These are phyloP conservation scores for Clarias laeviceps DNA, from an alignment of 2,797 vertebrate genomes.

Conservation along the genomic window DNA sequence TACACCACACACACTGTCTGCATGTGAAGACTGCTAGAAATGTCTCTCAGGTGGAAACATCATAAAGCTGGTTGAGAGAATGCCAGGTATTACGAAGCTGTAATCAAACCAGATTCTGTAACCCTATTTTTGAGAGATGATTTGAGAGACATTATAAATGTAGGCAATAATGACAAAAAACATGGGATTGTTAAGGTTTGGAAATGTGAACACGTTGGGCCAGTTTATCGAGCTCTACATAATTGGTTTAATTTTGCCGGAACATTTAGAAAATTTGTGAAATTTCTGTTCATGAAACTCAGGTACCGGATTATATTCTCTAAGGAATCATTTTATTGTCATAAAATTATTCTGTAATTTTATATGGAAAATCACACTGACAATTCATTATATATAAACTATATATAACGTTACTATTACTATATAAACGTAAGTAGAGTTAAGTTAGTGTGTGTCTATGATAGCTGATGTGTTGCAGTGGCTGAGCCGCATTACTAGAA, in stretches of 20 bases:
- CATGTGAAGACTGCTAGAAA: slow-evolving; percentile 1
- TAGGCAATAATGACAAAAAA: neutral
- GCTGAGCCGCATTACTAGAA: neutral
- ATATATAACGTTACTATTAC: too few species aligned
- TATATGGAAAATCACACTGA: neutral
- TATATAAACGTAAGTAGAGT: neutral
- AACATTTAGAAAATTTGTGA: neutral
- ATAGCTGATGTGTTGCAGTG: neutral
- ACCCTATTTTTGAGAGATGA: neutral
- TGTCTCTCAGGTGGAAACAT: slow-evolving; percentile 2
- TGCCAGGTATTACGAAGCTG: neutral
- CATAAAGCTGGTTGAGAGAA: neutral
- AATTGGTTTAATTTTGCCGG: neutral
- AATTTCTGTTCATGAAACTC: neutral
- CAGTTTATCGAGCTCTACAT: neutral
- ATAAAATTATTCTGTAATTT: neutral
- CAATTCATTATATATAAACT: too few species aligned
- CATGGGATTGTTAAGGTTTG: neutral
- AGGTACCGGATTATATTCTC: neutral
- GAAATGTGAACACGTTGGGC: neutral
- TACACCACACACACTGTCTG: neutral
- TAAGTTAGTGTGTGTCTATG: neutral
- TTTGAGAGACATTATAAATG: neutral
- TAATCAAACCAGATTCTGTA: neutral
- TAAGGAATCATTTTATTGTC: neutral